Percentiles rank a stretch among this genome's conserved stretches.
Evolutionary conservation across 2,888 invertebrate species (phyloP).

Genomic region (Orthonevra nobilis): DNA sequence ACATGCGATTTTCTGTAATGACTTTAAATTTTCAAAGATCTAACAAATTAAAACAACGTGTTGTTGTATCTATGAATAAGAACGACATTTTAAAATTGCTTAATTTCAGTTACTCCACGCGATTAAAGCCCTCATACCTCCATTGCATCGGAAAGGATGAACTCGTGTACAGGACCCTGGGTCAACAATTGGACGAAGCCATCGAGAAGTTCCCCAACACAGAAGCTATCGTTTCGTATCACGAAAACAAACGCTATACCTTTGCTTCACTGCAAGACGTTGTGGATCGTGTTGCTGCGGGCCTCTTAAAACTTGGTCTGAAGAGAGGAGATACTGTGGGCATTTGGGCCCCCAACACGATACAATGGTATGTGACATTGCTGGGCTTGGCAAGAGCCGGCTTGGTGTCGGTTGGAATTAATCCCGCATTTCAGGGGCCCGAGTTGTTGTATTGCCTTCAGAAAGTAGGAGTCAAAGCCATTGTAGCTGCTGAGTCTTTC

Average conservation of each 20-base stretch:
- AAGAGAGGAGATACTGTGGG: slow-evolving; percentile 86
- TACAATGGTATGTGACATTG: slow-evolving; percentile 86
- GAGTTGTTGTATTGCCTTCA: slow-evolving; percentile 86
- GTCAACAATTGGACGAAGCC: slow-evolving; percentile 81
- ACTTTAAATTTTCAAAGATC: too few relatives aligned
- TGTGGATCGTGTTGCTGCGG: slow-evolving; percentile 84
- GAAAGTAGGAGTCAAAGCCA: slow-evolving; percentile 84
- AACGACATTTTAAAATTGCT: too few relatives aligned
- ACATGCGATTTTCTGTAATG: too few relatives aligned
- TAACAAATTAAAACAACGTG: too few relatives aligned
- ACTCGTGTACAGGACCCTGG: slow-evolving; percentile 81
- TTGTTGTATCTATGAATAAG: too few relatives aligned
- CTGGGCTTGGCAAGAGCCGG: slow-evolving; percentile 86
- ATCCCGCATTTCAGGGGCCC: slow-evolving; percentile 84
- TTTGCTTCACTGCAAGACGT: slow-evolving; percentile 80
- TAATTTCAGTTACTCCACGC: slow-evolving; percentile 21
- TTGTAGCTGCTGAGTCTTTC: slow-evolving; percentile 83
- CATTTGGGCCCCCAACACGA: slow-evolving; percentile 87
- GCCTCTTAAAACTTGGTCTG: slow-evolving; percentile 84
- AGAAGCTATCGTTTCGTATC: slow-evolving; percentile 81
- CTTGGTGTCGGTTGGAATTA: slow-evolving; percentile 86
- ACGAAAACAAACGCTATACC: slow-evolving; percentile 80
- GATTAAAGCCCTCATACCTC: slow-evolving; percentile 79
- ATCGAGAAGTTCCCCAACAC: slow-evolving; percentile 81
- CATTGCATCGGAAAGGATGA: slow-evolving; percentile 80